A percentile compares a stretch with the other conserved stretches of the same genome.
Conservation (phyloP, 1,140 invertebrate genomes). For the Pomacea maculata region DNA sequence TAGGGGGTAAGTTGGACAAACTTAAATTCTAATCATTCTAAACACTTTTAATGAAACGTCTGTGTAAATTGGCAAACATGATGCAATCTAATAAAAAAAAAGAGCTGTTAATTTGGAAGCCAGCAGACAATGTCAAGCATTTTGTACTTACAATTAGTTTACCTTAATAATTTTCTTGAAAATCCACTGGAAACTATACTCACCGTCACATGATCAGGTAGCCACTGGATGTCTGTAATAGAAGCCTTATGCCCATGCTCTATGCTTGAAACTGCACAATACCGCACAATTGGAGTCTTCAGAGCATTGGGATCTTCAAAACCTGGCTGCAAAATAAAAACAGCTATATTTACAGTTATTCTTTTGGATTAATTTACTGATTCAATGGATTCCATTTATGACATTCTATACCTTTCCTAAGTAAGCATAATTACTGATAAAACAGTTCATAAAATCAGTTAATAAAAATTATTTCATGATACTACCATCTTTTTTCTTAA, state of each 20-base stretch:
- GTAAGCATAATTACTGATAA: background rate
- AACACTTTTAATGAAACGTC: background rate
- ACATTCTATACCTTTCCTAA: background rate
- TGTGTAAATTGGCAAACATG: too few relatives aligned
- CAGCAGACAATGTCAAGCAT: background rate
- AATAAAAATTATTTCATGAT: background rate
- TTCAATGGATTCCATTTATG: background rate
- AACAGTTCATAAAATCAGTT: background rate
- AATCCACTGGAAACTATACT: background rate
- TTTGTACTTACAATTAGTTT: too few relatives aligned
- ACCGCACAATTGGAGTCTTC: conserved; percentile 62
- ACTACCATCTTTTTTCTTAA: too few relatives aligned
- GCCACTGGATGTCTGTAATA: conserved; percentile 65
- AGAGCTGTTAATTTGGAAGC: too few relatives aligned
- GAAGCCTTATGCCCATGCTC: conserved; percentile 63
- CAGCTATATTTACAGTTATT: conserved; percentile 14
- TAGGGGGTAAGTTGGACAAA: background rate
- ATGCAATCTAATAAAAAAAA: background rate
- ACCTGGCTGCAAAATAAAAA: conserved; percentile 50
- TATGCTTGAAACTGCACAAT: conserved; percentile 63
- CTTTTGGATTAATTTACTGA: too few relatives aligned
- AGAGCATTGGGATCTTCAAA: conserved; percentile 63
- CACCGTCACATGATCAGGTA: conserved; percentile 66
- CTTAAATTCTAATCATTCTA: background rate
- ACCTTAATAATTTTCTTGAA: background rate